Base-by-base conservation (phyloP, 53 echinoderm and acorn worm genomes). In the Holothuria scabra region DNA sequence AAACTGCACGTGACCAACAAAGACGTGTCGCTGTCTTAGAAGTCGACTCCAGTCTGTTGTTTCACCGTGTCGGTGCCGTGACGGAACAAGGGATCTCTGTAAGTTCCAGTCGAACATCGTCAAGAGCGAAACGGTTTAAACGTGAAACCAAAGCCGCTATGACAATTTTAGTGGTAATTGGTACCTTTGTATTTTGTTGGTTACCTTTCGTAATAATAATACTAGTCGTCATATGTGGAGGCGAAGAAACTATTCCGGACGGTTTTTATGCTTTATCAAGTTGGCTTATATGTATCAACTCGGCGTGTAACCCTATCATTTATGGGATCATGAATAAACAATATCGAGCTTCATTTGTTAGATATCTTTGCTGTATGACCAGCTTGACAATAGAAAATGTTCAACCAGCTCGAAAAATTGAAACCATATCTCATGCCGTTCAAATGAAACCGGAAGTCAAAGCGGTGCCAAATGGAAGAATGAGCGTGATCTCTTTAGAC, bases 171-270 rank as follows among this genome's bases (percentile, higher is more conserved):
- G 67, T 95, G 10, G 90, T 93, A 71, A 93, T 95, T 26, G 95
- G 91, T 3, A 95, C 89, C 29, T 95, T 95, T 74, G 64, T 93
- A 46, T 12, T 88, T 19, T 95, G 95, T 80, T 95, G 95, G 95
- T 48, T 85, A 28, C 95, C 95, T 12, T 88, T 89, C 65, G 70
- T 83, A 18, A 34, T 87, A 4, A 89, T 84, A 62, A 85, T 90
- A 60, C 28, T 93, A 12, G 89, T 93, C 61, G 56, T 93, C 28
- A 84, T 84, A 32, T 91, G 86, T 28, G 84, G 89, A 22, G 60
- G 83, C 3, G 65, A 72, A 26, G 65, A 82, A 24, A 30, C 67
- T 21, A 67, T 93, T 26, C 90, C 93, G 1, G 89, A 95, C 30
- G 76, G 76, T 22, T 66, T 85, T 33, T 91, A 87, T 64, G 83